Percentiles rank a stretch among this genome's conserved stretches.
phyloP scores from a whole-genome alignment of 1,140 invertebrate species.

The Drosophila watanabei region DNA sequence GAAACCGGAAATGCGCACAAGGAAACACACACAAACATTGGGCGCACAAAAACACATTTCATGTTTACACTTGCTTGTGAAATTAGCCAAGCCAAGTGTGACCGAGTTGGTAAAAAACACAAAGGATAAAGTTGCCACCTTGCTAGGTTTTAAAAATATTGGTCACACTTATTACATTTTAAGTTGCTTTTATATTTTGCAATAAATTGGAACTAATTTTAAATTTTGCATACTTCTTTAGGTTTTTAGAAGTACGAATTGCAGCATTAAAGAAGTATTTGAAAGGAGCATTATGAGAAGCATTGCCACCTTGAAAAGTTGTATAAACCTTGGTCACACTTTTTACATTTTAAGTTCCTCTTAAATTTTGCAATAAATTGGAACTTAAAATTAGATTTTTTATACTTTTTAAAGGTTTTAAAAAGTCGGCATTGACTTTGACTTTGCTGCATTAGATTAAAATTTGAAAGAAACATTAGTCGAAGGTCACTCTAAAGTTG shows the following conservation, averaged over 20 bases:
- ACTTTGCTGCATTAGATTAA: not conserved
- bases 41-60: constrained; percentile 14
- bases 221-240: not conserved
- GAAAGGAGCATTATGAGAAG: too few relatives aligned
- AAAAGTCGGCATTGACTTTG: not conserved
- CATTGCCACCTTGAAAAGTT: not conserved
- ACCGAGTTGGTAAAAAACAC: not conserved
- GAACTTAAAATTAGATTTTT: too few relatives aligned
- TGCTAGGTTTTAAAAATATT: not conserved
- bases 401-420: not conserved
- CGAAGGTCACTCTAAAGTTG: not conserved
- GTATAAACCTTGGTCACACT: too few relatives aligned
- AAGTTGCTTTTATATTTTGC: not conserved
- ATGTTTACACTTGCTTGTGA: constrained; percentile 17
- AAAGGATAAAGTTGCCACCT: not conserved
- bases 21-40: constrained; percentile 67
- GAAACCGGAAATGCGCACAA: constrained; percentile 79
- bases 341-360: too few relatives aligned
- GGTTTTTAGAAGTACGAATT: not conserved
- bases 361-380: too few relatives aligned
- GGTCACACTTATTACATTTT: not conserved
- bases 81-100: constrained; percentile 6
- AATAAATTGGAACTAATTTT: not conserved
- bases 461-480: not conserved
- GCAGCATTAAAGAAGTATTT: not conserved